These are phyloP conservation scores for Hormiphora californensis DNA, from an alignment of 37 sponge, comb jelly and placozoan genomes.

Conservation along the genomic window DNA sequence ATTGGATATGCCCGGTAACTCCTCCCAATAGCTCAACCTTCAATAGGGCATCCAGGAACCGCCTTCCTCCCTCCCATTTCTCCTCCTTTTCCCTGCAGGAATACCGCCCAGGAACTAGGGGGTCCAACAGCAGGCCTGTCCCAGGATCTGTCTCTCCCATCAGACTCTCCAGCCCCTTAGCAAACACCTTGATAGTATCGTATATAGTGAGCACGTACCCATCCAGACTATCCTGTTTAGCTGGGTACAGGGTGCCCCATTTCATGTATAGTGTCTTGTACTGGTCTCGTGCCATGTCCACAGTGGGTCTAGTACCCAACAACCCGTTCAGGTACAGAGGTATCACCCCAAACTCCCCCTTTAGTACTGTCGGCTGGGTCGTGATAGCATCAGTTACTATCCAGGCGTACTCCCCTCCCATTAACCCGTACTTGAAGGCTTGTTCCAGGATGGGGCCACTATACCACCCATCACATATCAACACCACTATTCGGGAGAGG, in stretches of 20 bases:
- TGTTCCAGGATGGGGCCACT: neutral
- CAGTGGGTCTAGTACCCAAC: neutral
- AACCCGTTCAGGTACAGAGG: neutral
- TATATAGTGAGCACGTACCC: neutral
- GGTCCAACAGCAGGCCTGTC: no score
- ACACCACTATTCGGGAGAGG: neutral
- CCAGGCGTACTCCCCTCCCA: neutral
- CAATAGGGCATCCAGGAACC: neutral
- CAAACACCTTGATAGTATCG: constrained; percentile 9
- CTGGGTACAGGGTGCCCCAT: neutral
- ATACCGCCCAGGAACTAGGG: neutral
- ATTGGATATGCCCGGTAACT: neutral
- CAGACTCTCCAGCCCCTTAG: neutral
- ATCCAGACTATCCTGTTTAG: neutral
- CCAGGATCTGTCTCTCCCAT: neutral
- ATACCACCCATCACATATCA: constrained; percentile 9
- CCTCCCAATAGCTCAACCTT: neutral
- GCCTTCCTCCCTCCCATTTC: neutral
- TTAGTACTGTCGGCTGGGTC: neutral
- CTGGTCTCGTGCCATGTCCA: neutral
- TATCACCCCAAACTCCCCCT: neutral
- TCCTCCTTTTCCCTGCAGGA: no score
- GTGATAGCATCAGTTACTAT: neutral
- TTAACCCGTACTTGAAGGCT: neutral
- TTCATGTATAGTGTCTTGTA: neutral